Evolutionary conservation across 2,888 invertebrate species (phyloP), one percentile per base, ranked within the genome.

Genomic region (Steinernema scapterisci): DNA sequence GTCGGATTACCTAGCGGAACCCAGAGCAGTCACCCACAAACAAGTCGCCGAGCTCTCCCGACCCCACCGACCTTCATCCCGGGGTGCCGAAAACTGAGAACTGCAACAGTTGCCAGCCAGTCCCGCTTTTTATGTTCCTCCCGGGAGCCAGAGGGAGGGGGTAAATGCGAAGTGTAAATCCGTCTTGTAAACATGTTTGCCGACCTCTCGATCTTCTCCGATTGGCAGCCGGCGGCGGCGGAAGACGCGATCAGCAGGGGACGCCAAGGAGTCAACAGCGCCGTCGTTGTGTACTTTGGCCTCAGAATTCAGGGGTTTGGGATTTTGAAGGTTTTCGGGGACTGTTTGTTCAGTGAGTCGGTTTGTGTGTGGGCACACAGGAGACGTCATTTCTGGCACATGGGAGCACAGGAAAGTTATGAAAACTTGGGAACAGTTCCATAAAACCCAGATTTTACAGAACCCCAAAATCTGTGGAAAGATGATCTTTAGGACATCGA

Each of bases 101-200:
- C 63, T 31, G 63, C 16, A 16, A 27, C 63, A 63, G 63, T 27
- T 63, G 63, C 63, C 7, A 3, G 19, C 54, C 16, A 27, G 6
- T 23, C 16, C 7, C 63, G 23, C n/a, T n/a, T 63, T 54, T 63
- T 63, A 63, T 63, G n/a, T 31, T 6, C 25, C 31, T 23, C 25
- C 25, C n/a, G n/a, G n/a, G n/a, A n/a, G 9, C 38, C 38, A 9
- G 9, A 38, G 38, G 38, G 25, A 25, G 27, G 16, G 27, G 6
- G 21, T 27, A 6, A 9, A n/a, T n/a, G n/a, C 38, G 38, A 63
- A 63, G 63, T 63, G 54, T 54, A 54, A 54, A 54, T 54, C 25
- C 54, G 7, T 21, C 13, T 11, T 23, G 54, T 23, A 25, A 63
- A 63, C 63, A 63, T 63, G 63, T 63, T 63, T 63, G 63, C 38